Evolutionary conservation across 2,113 vertebrate species (phyloP).

Genomic region (Sapayoa aenigma): DNA sequence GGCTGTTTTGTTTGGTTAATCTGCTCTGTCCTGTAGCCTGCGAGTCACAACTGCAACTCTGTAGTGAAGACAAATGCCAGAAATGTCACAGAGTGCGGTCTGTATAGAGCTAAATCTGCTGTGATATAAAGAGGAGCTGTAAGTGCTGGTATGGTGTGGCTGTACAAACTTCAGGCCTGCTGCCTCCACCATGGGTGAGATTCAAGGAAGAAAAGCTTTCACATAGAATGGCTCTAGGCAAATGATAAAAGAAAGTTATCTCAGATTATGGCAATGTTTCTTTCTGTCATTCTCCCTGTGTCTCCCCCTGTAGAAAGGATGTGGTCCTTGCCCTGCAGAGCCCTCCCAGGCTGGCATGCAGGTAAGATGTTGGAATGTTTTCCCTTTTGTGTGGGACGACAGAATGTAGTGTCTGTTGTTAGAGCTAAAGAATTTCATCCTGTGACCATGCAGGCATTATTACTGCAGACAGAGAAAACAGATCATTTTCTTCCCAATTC

Average conservation of each 20-base stretch:
- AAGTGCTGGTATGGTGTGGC: not conserved
- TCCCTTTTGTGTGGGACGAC: not conserved
- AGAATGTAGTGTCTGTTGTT: not conserved
- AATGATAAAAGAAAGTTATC: not conserved
- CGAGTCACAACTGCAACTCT: not conserved
- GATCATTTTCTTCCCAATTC: not conserved
- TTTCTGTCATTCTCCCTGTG: not conserved
- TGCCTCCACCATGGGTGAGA: not conserved
- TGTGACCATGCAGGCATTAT: not conserved
- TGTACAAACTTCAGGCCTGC: not conserved
- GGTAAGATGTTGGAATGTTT: not conserved
- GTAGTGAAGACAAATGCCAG: not conserved
- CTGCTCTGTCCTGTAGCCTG: not conserved
- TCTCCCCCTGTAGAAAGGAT: not conserved
- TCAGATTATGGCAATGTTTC: not conserved
- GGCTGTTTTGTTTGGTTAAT: not conserved
- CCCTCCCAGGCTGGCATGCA: not conserved
- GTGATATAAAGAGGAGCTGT: not conserved
- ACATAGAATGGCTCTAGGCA: not conserved
- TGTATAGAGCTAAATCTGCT: not conserved
- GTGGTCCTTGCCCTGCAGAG: not conserved
- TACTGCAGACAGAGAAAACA: not conserved
- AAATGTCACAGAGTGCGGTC: not conserved
- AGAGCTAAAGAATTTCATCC: not conserved
- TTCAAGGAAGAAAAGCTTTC: not conserved